phyloP scores from a whole-genome alignment of 64 coral and sea anemone genomes.

The Actinia equina region DNA sequence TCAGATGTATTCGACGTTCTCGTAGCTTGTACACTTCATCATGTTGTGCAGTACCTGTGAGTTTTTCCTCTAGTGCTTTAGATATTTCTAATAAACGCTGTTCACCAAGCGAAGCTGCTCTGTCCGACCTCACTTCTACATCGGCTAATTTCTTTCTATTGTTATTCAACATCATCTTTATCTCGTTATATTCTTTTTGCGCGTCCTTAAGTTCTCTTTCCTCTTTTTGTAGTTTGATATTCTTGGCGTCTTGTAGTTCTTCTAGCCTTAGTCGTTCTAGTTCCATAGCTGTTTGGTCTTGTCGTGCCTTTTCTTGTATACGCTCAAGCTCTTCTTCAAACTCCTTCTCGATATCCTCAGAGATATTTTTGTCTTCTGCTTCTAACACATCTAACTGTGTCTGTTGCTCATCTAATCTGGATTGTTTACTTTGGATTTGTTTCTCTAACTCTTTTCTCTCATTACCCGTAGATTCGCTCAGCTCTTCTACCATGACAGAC shows the following conservation, averaged over 20 bases:
- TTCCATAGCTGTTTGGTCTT: constrained; percentile 57
- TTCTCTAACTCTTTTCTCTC: constrained; percentile 43
- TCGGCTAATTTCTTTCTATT: constrained; percentile 56
- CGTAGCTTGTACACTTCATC: constrained; percentile 69
- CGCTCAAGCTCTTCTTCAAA: constrained; percentile 51
- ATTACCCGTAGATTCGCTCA: constrained; percentile 26
- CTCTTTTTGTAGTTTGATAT: constrained; percentile 52
- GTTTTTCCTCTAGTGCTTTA: constrained; percentile 58
- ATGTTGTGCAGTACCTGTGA: constrained; percentile 41
- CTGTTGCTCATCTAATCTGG: constrained; percentile 32
- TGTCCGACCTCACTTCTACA: constrained; percentile 50
- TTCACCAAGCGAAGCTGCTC: constrained; percentile 47
- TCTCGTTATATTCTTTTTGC: constrained; percentile 68
- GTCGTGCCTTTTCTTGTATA: constrained; percentile 49
- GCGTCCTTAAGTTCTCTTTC: constrained; percentile 70
- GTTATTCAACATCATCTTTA: constrained; percentile 83
- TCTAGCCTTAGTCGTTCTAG: constrained; percentile 53
- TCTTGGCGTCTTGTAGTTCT: constrained; percentile 56
- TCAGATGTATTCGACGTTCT: constrained; percentile 62
- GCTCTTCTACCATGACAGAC: constrained; percentile 21
- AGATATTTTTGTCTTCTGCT: constrained; percentile 55
- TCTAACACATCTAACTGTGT: constrained; percentile 37
- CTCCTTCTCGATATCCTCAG: constrained; percentile 56
- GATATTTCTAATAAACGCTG: constrained; percentile 62
- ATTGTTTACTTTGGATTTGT: constrained; percentile 26